These are phyloP conservation scores for Felis chaus DNA, from an alignment of 2,113 vertebrate genomes.

Conservation along the genomic window DNA sequence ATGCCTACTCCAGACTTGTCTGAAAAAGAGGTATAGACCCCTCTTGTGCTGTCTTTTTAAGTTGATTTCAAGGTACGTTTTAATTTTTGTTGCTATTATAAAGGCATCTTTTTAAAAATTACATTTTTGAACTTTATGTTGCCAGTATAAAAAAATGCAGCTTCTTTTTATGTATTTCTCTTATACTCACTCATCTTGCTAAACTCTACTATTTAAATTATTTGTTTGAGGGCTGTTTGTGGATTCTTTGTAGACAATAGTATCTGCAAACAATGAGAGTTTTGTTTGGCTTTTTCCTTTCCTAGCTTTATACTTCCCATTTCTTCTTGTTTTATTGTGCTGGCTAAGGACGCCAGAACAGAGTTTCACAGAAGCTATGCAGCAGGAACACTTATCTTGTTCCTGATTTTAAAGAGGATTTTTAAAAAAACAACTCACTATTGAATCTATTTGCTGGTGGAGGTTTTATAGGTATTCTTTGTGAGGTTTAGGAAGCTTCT, in stretches of 20 bases:
- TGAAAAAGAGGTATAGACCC: background rate
- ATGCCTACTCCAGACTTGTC: background rate
- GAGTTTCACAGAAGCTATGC: background rate
- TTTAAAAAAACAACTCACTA: background rate
- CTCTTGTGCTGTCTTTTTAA: background rate
- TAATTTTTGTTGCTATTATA: slow-evolving; percentile 6
- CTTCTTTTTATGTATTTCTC: background rate
- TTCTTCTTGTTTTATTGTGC: slow-evolving; percentile 5
- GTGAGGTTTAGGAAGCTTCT: background rate
- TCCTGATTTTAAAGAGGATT: background rate
- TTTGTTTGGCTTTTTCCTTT: background rate
- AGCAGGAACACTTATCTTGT: background rate
- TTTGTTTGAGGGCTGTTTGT: background rate
- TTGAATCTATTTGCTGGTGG: background rate
- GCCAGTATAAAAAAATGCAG: background rate
- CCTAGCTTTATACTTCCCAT: background rate
- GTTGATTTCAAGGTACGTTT: background rate
- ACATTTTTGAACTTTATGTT: background rate
- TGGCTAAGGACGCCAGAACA: background rate
- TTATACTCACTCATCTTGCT: background rate
- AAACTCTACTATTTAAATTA: slow-evolving; percentile 21
- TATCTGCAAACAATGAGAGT: background rate
- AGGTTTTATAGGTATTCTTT: background rate
- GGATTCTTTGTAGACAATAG: background rate
- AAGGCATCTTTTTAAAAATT: background rate